phyloP scores from a whole-genome alignment of 2,113 vertebrate genomes.

The Hypocryptadius cinnamomeus region DNA sequence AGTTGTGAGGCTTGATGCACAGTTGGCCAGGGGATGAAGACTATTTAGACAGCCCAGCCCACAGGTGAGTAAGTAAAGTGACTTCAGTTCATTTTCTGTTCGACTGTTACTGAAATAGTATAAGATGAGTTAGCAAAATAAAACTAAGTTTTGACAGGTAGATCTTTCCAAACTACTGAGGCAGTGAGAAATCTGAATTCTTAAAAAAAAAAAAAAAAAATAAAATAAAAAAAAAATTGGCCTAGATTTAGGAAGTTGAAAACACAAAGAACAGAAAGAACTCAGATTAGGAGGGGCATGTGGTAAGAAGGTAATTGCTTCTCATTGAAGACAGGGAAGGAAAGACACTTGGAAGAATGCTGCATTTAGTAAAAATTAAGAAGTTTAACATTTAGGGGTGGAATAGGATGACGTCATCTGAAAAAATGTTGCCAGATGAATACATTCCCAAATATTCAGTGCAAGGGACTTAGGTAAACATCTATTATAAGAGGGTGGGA shows the following conservation, averaged over 20 bases:
- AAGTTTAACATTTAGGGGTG: not conserved
- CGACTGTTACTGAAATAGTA: not conserved
- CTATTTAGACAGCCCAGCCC: not conserved
- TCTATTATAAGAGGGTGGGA: not conserved
- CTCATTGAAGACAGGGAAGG: not conserved
- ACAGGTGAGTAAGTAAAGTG: accelerated
- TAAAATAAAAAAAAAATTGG: not conserved
- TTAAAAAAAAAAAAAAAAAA: not conserved
- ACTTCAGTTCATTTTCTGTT: not conserved
- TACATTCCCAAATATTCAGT: not conserved
- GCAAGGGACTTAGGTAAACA: not conserved
- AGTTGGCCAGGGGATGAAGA: not conserved
- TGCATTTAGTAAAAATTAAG: not conserved
- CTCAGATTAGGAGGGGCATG: not conserved
- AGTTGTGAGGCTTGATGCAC: not conserved
- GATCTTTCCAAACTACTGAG: not conserved
- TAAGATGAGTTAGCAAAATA: not conserved
- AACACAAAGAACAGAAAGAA: not conserved
- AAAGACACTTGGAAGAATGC: not conserved
- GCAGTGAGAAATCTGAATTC: not conserved
- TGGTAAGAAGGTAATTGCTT: not conserved
- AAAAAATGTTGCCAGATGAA: not conserved
- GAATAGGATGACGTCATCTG: not conserved
- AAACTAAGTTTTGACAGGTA: not conserved
- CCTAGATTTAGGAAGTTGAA: not conserved